phyloP scores from a whole-genome alignment of 2,888 invertebrate species.

The Sarcophaga caerulescens region DNA sequence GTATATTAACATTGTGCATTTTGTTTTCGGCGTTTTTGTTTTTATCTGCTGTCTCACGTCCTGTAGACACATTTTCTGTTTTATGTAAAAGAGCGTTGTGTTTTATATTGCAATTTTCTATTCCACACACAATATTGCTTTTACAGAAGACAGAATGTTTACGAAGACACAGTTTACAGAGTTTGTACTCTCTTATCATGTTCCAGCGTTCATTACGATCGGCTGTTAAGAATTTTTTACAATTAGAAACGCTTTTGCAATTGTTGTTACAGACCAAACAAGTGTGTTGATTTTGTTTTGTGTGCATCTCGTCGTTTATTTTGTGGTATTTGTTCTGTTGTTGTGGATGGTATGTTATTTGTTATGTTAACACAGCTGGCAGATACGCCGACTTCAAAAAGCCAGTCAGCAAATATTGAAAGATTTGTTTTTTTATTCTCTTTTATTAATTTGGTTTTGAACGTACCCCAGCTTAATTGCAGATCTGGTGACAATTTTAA shows the following conservation, averaged over 20 bases:
- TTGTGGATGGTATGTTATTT: not conserved
- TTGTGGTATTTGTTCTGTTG: no score
- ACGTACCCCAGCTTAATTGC: conserved; percentile 40
- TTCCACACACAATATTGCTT: conserved; percentile 32
- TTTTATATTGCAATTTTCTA: conserved; percentile 45
- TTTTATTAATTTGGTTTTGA: conserved; percentile 34
- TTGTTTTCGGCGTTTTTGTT: no score
- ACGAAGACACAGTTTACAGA: conserved; percentile 47
- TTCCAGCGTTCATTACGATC: conserved; percentile 49
- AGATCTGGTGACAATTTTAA: conserved; percentile 42
- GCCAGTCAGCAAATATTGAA: not conserved
- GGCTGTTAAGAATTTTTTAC: conserved; percentile 26
- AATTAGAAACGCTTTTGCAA: conserved; percentile 6
- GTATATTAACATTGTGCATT: no score
- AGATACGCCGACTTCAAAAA: conserved; percentile 9
- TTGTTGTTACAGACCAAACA: conserved; percentile 16
- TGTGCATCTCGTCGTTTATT: conserved; percentile 7
- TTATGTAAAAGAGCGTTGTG: conserved; percentile 49
- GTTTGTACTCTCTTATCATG: conserved; percentile 26
- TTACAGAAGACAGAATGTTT: conserved; percentile 37
- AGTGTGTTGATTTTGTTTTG: conserved; percentile 8
- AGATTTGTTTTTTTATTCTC: conserved; percentile 31
- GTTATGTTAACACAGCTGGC: conserved; percentile 13
- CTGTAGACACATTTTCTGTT: not conserved
- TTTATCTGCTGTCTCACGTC: no score